Base-by-base conservation (phyloP, 1,140 invertebrate genomes). In the Radopholus similis region DNA sequence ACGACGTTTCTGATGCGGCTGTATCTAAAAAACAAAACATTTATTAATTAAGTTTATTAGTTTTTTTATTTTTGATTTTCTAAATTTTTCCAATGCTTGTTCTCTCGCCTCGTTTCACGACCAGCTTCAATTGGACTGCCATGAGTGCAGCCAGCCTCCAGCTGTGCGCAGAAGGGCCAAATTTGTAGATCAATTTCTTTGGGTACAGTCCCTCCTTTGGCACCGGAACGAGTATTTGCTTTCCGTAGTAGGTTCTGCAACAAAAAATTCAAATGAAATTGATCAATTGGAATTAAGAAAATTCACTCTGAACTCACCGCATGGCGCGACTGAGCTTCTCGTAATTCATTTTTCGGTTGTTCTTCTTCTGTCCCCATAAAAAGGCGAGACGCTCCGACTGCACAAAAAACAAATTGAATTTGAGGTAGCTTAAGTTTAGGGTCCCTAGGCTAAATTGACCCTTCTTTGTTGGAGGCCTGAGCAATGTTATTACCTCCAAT, bases 251-350 rank as follows among this genome's bases (percentile, higher is more conserved):
- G 57, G 86, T 86, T 71, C 86, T 86, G 66, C 59, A 83, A 74
- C 35, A 38, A 32, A 23, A 47, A 42, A 23, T 58, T 21, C 2
- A 59, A 35, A 35, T 18, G n/a, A 11, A 23, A 40, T 23, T 28
- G 5, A 28, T 56, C 3, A 32, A 34, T 51, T 30, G 35, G 15
- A 66, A 32, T 15, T 38, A n/a, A n/a, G n/a, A n/a, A n/a, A n/a
- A n/a, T n/a, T n/a, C n/a, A n/a, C n/a, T n/a, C n/a, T n/a, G n/a
- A n/a, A n/a, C 18, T 68, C 55, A 70, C 88, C 92, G 88, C 91
- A 95, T 93, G 5, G 92, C 92, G 75, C 92, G 83, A 84, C 90
- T 92, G 67, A 94, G 87, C 83, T 95, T 95, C 82, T 93, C 92
- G 81, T 93, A 95, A n/a, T 90, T 93, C 92, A 94, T 94, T 78